A percentile compares a stretch with the other conserved stretches of the same genome.
Evolutionary conservation across 1,140 invertebrate genomes (phyloP).

Genomic region (Polypedilum vanderplanki): DNA sequence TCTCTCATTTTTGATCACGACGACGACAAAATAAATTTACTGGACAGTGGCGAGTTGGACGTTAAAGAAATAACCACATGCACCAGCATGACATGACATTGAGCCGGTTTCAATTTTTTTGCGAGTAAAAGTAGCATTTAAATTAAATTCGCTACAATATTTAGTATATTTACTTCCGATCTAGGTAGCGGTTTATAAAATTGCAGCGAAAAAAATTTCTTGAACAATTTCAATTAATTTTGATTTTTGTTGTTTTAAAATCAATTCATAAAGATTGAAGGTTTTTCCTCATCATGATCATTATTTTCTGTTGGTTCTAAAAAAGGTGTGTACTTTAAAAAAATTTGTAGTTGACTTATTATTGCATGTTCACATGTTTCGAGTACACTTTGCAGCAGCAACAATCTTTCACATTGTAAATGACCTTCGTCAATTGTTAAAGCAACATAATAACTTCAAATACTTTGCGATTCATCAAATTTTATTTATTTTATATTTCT

Average conservation of each 20-base stretch:
- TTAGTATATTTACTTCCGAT: background rate
- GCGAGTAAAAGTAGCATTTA: background rate
- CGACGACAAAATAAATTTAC: background rate
- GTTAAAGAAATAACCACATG: too few species aligned
- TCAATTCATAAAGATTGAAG: background rate
- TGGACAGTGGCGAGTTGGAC: background rate
- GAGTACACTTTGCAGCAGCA: too few species aligned
- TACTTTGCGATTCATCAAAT: too few species aligned
- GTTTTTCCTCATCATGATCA: conserved; percentile 1
- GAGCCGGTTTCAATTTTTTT: background rate
- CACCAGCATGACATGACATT: background rate
- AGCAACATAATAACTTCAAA: too few species aligned
- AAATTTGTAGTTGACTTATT: too few species aligned
- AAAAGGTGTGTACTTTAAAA: too few species aligned
- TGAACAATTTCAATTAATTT: background rate
- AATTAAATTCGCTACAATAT: background rate
- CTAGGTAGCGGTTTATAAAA: background rate
- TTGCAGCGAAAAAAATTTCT: background rate
- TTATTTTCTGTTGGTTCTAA: background rate
- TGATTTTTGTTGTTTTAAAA: background rate
- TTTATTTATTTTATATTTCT: too few species aligned
- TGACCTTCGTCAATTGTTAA: too few species aligned
- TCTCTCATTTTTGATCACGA: background rate
- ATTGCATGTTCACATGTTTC: too few species aligned
- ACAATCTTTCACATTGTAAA: too few species aligned